Conservation (phyloP, 2,113 vertebrate genomes). For the Gymnobelideus leadbeateri region DNA sequence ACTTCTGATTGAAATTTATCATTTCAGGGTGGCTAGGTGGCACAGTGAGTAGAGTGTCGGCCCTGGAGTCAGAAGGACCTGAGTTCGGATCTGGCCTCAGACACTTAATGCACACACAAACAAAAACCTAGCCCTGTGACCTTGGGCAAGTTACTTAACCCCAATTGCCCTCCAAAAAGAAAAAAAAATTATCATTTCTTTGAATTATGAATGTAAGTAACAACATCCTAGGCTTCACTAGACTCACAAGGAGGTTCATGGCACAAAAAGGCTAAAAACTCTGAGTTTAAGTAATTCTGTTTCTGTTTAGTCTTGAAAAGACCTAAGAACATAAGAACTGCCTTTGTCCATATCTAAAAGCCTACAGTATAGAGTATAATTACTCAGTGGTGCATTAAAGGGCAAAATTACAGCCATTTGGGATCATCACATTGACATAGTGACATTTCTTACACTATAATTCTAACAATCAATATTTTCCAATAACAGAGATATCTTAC, state of each 20-base stretch:
- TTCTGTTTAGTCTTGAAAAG: neutral
- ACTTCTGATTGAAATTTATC: neutral
- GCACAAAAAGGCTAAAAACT: neutral
- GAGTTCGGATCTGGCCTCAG: too few species aligned
- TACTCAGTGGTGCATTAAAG: neutral
- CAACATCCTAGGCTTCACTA: neutral
- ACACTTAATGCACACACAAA: too few species aligned
- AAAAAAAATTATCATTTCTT: too few species aligned
- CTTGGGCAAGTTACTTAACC: too few species aligned
- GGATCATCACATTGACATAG: neutral
- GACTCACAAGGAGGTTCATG: neutral
- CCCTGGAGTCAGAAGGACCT: too few species aligned
- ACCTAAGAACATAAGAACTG: neutral
- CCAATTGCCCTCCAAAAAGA: too few species aligned
- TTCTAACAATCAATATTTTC: neutral
- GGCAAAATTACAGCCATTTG: neutral
- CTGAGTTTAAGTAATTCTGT: neutral
- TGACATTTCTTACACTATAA: neutral
- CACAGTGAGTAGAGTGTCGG: too few species aligned
- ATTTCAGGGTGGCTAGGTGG: too few species aligned
- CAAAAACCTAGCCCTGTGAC: too few species aligned
- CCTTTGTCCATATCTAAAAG: neutral
- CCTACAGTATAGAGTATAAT: neutral
- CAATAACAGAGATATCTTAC: neutral
- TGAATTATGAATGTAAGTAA: neutral